Conservation (phyloP, 2,888 invertebrate species). For the Pecten maximus region DNA sequence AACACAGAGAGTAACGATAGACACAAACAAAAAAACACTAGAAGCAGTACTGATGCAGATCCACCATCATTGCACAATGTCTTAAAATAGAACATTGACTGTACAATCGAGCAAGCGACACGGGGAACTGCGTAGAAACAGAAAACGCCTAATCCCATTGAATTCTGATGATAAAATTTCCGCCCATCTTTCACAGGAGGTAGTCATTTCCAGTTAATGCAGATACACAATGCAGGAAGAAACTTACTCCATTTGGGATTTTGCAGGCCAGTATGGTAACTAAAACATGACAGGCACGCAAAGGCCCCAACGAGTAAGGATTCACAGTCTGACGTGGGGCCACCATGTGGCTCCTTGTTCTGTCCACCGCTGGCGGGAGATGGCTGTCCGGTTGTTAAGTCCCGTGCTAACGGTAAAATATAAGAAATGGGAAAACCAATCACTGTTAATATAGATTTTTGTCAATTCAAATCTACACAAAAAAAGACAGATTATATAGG, state of each 20-base stretch:
- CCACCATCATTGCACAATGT: not conserved
- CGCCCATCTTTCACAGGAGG: not conserved
- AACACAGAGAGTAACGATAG: not conserved
- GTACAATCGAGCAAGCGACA: not conserved
- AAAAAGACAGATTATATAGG: not conserved
- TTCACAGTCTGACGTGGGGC: not conserved
- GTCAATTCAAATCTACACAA: not conserved
- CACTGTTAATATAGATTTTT: not conserved
- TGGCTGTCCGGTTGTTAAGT: not conserved
- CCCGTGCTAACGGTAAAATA: not conserved
- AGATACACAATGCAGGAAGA: not conserved
- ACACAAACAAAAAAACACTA: not conserved
- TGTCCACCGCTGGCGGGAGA: not conserved
- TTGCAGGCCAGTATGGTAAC: constrained; percentile 75
- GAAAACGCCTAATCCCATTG: not conserved
- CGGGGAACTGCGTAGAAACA: not conserved
- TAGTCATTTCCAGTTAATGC: not conserved
- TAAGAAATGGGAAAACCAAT: not conserved
- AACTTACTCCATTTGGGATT: constrained; percentile 72
- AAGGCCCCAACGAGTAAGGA: constrained; percentile 68
- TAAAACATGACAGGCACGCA: constrained; percentile 67
- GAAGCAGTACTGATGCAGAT: not conserved
- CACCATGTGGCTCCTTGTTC: not conserved
- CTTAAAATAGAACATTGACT: constrained; percentile 24
- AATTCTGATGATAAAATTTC: too few species aligned